Conservation (phyloP, 2,888 invertebrate genomes). For the Drosophila formosana region DNA sequence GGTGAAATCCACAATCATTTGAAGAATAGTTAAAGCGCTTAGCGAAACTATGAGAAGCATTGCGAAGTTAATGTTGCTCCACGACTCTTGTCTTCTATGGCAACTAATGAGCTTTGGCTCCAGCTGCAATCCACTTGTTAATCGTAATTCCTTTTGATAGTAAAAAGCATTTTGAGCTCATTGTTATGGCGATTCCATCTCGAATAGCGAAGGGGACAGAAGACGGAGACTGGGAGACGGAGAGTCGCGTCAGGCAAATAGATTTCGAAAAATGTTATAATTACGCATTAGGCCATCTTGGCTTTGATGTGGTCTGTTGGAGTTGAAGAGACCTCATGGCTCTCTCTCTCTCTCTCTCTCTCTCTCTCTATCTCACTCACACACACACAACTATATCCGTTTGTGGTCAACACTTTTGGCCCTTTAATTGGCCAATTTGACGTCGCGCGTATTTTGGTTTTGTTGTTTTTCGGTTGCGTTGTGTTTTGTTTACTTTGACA, state of each 20-base stretch:
- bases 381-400: constrained; percentile 12
- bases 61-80: not conserved
- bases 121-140: not conserved
- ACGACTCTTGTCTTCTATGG: not conserved
- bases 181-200: not conserved
- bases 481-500: constrained; percentile 60
- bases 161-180: not conserved
- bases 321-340: constrained; percentile 3
- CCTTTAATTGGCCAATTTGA: constrained; percentile 74
- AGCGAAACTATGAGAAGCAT: not conserved
- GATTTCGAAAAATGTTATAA: constrained; percentile 44
- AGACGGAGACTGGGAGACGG: not conserved
- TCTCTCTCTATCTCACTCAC: not conserved
- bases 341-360: not conserved
- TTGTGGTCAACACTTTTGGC: constrained; percentile 52
- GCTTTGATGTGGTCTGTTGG: constrained; percentile 43
- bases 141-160: not conserved
- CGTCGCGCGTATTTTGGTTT: constrained; percentile 46
- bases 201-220: constrained; percentile 6
- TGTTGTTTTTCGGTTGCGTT: not conserved
- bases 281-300: constrained; percentile 45
- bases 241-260: constrained; percentile 16
- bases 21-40: not conserved
- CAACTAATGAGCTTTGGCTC: not conserved
- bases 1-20: not conserved